A percentile compares a stretch with the other conserved stretches of the same genome.
phyloP scores from a whole-genome alignment of 2,888 invertebrate genomes.

The Microctonus hyperodae region DNA sequence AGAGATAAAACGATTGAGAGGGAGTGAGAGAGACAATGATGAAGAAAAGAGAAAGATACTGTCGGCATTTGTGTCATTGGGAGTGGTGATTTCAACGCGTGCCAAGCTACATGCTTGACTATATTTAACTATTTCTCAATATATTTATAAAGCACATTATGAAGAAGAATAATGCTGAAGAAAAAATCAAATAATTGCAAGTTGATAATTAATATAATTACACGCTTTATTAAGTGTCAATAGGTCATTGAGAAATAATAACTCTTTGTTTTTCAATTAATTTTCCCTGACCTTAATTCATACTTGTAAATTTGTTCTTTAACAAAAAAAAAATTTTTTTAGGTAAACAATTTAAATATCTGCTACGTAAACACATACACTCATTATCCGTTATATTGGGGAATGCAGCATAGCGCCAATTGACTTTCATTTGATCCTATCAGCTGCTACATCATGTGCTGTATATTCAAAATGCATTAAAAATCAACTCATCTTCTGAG shows the following conservation, averaged over 20 bases:
- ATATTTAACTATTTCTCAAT: conserved; percentile 1
- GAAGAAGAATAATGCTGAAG: neutral
- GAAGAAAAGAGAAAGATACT: conserved; percentile 22
- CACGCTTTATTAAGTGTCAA: neutral
- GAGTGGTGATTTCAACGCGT: conserved; percentile 49
- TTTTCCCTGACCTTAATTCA: conserved; percentile 34
- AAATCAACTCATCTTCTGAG: neutral
- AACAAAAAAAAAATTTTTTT: neutral
- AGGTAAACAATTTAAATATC: neutral
- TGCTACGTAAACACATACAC: conserved; percentile 20
- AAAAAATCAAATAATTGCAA: conserved; percentile 3
- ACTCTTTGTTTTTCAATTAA: conserved; percentile 17
- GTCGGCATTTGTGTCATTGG: conserved; percentile 49
- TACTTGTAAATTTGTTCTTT: conserved; percentile 16
- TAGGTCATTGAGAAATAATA: neutral
- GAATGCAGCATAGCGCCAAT: conserved; percentile 43
- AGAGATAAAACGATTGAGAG: conserved; percentile 3
- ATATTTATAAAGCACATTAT: neutral
- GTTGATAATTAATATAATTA: neutral
- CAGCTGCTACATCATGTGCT: conserved; percentile 23
- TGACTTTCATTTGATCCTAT: conserved; percentile 34
- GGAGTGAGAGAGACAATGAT: conserved; percentile 13
- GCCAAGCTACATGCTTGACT: conserved; percentile 30
- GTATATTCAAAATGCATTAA: neutral
- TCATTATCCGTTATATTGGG: conserved; percentile 50